phyloP scores from a whole-genome alignment of 2,113 vertebrate species.

The Stegastes partitus region DNA sequence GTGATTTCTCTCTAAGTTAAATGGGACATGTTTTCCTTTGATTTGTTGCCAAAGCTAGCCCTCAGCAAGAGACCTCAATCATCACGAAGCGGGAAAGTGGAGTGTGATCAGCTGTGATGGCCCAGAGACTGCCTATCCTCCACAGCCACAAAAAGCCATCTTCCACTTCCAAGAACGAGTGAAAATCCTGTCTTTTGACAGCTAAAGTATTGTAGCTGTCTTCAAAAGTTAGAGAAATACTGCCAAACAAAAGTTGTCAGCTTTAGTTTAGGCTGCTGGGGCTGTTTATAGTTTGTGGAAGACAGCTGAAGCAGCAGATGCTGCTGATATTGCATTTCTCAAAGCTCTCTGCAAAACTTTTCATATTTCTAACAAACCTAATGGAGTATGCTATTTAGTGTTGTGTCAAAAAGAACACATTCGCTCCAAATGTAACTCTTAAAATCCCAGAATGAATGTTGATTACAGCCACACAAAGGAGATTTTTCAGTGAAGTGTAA shows the following conservation, averaged over 20 bases:
- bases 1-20: slow-evolving; percentile 1
- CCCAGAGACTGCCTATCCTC: slow-evolving; percentile 1
- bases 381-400: neutral
- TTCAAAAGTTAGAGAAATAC: neutral
- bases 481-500: neutral
- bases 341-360: neutral
- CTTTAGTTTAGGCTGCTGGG: neutral
- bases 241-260: neutral
- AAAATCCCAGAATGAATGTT: neutral
- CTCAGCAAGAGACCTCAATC: neutral
- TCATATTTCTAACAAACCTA: neutral
- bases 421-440: too few relatives aligned
- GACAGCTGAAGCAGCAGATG: accelerated
- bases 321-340: slow-evolving; percentile 5
- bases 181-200: neutral
- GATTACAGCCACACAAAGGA: neutral
- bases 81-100: slow-evolving; percentile 10
- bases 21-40: slow-evolving; percentile 10
- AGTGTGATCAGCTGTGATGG: neutral
- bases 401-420: slow-evolving; percentile 3
- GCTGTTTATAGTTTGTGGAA: neutral
- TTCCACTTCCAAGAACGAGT: neutral
- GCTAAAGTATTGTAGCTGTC: neutral
- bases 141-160: slow-evolving; percentile 1
- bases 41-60: slow-evolving; percentile 24